Evolutionary conservation across 2,113 vertebrate genomes (phyloP).

Genomic region (Maccullochella peelii): DNA sequence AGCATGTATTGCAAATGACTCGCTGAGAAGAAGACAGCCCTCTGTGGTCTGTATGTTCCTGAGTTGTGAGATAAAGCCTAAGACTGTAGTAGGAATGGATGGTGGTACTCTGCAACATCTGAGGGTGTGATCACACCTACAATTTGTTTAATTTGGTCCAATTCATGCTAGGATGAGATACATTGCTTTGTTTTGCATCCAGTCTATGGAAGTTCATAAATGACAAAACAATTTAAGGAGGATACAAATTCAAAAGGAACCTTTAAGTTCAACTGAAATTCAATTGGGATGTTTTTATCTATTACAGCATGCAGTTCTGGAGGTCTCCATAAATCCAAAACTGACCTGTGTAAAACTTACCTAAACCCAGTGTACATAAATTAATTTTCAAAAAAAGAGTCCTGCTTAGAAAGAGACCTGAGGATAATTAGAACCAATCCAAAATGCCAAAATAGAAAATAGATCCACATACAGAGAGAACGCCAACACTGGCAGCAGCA

Average conservation of each 20-base stretch:
- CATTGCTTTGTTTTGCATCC: neutral
- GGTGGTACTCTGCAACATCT: neutral
- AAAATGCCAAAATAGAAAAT: no score
- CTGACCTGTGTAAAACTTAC: neutral
- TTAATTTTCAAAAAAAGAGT: neutral
- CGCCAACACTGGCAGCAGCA: no score
- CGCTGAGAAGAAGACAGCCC: constrained; percentile 46
- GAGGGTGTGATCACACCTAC: constrained; percentile 38
- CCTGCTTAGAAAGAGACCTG: neutral
- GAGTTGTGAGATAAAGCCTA: constrained; percentile 19
- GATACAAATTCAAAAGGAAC: neutral
- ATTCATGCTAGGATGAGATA: neutral
- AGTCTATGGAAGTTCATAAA: neutral
- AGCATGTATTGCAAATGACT: constrained; percentile 28
- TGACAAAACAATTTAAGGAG: neutral
- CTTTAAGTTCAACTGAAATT: neutral
- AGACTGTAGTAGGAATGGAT: constrained; percentile 34
- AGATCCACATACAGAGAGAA: no score
- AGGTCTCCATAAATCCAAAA: neutral
- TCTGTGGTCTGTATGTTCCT: constrained; percentile 31
- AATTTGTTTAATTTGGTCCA: constrained; percentile 36
- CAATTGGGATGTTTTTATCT: neutral
- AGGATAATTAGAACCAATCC: neutral
- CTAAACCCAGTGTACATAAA: neutral
- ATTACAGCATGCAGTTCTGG: neutral